Evolutionary conservation across 2,888 invertebrate species (phyloP).

Genomic region (Oscheius sp.): DNA sequence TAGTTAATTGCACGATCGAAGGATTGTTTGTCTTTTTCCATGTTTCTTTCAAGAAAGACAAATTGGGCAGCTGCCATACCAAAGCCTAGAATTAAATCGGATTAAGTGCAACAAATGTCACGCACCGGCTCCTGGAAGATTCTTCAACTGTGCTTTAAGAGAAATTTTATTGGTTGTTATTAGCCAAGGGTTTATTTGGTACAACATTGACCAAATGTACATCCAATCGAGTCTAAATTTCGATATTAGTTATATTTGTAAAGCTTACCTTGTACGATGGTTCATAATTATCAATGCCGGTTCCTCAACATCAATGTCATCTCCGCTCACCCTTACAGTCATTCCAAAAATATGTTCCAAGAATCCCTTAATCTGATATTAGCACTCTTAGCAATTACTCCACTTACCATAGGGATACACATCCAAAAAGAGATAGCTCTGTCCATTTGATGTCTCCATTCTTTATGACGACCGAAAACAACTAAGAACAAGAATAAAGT

Average conservation of each 20-base stretch:
- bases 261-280: constrained; percentile 74
- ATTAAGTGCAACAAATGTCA: no score
- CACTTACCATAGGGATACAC: constrained; percentile 68
- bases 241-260: background rate
- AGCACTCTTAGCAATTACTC: constrained; percentile 7
- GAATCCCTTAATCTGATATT: constrained; percentile 63
- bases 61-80: constrained; percentile 89
- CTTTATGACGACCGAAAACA: constrained; percentile 55
- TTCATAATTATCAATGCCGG: constrained; percentile 86
- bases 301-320: constrained; percentile 77
- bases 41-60: constrained; percentile 85
- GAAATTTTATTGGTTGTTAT: constrained; percentile 81
- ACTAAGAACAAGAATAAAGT: constrained; percentile 65
- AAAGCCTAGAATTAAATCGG: constrained; percentile 74
- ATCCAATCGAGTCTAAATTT: constrained; percentile 84
- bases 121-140: constrained; percentile 86
- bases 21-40: constrained; percentile 83
- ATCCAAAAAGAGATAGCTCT: constrained; percentile 72
- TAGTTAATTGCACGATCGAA: constrained; percentile 83
- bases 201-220: constrained; percentile 86
- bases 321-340: constrained; percentile 66
- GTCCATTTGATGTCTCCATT: constrained; percentile 69
- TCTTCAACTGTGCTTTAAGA: constrained; percentile 85
- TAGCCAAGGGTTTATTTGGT: constrained; percentile 79
- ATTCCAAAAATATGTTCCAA: constrained; percentile 69